Percentiles rank a stretch among this genome's conserved stretches.
Conservation (phyloP, 2,797 vertebrate genomes). For the Cossypha dichroa region DNA sequence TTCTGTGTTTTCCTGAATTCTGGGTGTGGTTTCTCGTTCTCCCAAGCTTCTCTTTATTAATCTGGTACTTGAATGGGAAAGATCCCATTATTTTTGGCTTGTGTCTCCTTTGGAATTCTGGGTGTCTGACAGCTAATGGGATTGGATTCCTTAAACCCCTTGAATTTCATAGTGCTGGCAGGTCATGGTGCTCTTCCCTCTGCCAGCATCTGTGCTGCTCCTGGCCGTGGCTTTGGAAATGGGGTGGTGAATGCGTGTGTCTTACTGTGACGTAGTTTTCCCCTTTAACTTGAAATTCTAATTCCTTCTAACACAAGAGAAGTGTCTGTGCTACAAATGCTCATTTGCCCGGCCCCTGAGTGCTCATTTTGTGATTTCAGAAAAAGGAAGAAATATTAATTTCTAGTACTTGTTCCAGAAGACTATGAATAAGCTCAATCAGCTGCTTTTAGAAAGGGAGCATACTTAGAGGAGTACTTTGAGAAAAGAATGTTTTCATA, state of each 20-base stretch:
- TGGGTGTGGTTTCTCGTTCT: background rate
- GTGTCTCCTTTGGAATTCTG: constrained; percentile 1
- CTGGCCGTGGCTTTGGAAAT: constrained; percentile 13
- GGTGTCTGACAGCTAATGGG: constrained; percentile 34
- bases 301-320: constrained; percentile 42
- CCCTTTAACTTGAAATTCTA: constrained; percentile 52
- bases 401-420: background rate
- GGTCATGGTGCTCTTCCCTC: constrained; percentile 15
- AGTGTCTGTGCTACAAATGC: constrained; percentile 45
- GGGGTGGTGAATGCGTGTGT: background rate
- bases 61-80: constrained; percentile 47
- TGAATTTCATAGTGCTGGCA: constrained; percentile 34
- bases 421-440: background rate
- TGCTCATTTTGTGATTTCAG: background rate
- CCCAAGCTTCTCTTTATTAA: constrained; percentile 24
- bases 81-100: constrained; percentile 4
- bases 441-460: background rate
- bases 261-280: constrained; percentile 5
- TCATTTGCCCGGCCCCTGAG: constrained; percentile 18
- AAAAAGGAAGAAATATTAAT: background rate
- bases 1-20: constrained; percentile 52
- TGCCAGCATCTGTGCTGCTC: constrained; percentile 53
- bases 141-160: background rate
- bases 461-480: background rate
- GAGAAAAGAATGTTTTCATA: background rate